Percentiles rank a stretch among this genome's conserved stretches.
Evolutionary conservation across 2,797 vertebrate genomes (phyloP).

Genomic region (Champsocephalus esox): DNA sequence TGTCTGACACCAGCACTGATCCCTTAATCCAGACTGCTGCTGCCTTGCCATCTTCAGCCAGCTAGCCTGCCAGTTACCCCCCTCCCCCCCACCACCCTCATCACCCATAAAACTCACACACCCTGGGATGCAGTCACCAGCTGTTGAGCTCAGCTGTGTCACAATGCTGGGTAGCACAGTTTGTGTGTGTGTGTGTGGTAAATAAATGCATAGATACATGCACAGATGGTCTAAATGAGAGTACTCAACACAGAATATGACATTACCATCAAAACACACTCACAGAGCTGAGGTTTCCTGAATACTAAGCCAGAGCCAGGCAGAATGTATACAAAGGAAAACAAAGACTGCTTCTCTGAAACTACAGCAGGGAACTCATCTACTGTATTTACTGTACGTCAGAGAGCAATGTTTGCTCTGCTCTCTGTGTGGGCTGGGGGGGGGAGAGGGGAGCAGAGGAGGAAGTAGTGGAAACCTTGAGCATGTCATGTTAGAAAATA

Average conservation of each 20-base stretch:
- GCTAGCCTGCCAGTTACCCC: constrained; percentile 41
- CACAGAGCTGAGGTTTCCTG: background rate
- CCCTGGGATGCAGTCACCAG: constrained; percentile 68
- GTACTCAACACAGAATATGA: constrained; percentile 37
- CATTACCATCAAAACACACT: constrained; percentile 30
- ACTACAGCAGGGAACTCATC: constrained; percentile 1
- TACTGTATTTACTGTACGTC: constrained; percentile 13
- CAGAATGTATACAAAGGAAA: background rate
- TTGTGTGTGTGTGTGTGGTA: constrained; percentile 25
- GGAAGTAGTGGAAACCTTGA: background rate
- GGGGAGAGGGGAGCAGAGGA: background rate
- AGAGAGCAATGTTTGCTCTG: background rate
- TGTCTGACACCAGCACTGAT: constrained; percentile 79
- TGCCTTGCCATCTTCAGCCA: constrained; percentile 59
- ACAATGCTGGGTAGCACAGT: constrained; percentile 20
- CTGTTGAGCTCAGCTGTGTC: constrained; percentile 77
- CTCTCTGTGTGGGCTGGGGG: constrained; percentile 26
- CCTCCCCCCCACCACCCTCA: background rate
- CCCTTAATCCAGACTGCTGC: constrained; percentile 79
- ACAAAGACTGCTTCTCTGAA: constrained; percentile 16
- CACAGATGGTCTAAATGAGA: constrained; percentile 61
- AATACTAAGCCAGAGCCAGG: constrained; percentile 13
- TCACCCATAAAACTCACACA: constrained; percentile 48
- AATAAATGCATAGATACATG: constrained; percentile 58
- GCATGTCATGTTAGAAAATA: background rate